phyloP scores from a whole-genome alignment of 2,113 vertebrate species.

The Uria lomvia region DNA sequence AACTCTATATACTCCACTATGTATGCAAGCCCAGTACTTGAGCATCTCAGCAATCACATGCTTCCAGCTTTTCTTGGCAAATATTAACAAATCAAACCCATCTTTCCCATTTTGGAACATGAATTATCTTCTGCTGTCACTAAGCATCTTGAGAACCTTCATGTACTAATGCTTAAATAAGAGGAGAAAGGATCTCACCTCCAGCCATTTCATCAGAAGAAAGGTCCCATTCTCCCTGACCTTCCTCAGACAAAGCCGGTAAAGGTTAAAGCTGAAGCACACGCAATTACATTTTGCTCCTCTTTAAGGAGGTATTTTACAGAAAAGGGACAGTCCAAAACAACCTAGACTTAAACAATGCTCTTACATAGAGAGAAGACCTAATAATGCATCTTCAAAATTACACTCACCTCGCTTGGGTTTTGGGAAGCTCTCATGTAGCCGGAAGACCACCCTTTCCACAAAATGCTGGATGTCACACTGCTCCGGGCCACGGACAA shows the following conservation, averaged over 20 bases:
- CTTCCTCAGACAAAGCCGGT: not conserved
- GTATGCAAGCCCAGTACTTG: not conserved
- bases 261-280: not conserved
- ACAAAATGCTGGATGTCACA: constrained; percentile 99
- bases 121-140: not conserved
- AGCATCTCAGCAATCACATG: not conserved
- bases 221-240: not conserved
- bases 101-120: not conserved
- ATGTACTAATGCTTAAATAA: not conserved
- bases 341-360: not conserved
- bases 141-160: not conserved
- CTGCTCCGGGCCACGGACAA: constrained; percentile 93
- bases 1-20: not conserved
- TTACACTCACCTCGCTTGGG: constrained; percentile 88
- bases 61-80: not conserved
- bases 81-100: not conserved
- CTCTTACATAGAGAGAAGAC: not conserved
- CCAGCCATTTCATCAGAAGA: not conserved
- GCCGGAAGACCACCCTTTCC: constrained; percentile 94
- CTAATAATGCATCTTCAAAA: not conserved
- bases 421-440: constrained; percentile 98
- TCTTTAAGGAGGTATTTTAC: not conserved
- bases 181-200: not conserved
- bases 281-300: not conserved
- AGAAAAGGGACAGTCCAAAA: not conserved